Base-by-base conservation (phyloP, 2,113 vertebrate genomes). In the Astur gentilis region DNA sequence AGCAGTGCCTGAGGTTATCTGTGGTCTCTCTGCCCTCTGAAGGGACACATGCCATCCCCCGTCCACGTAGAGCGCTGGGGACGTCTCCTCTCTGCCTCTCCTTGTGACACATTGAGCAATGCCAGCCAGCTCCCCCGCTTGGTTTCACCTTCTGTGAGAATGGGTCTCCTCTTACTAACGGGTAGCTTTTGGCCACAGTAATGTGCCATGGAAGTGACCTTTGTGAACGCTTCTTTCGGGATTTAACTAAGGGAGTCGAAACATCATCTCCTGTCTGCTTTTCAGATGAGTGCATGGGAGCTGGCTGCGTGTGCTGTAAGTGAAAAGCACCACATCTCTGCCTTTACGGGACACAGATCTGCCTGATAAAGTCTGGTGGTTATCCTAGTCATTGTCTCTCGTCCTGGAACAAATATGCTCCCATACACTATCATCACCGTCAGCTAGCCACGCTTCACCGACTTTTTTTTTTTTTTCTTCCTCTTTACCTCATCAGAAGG, bases 1-100 rank as follows among this genome's bases (percentile, higher is more conserved):
- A 93, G 89, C 1, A 0, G n/a, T 70, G 96, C 96, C 95, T 91
- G 93, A 47, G 91, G 96, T 88, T 36, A 91, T 78, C 77, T 90
- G 26, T 88, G 84, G 93, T 85, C 60, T 82, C 80, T 49, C 61
- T 40, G 40, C 40, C 40, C 40, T 40, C 40, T 12, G 87, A 40
- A 80, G 32, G 65, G 50, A 85, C 61, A 85, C 87, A 75, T 58
- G 32, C 79, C 91, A 92, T 45, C 67, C 29, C 29, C 40, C 40
- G 40, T 40, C 10, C 40, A 57, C 54, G 38, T 82, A 85, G 4
- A 29, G 50, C 45, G 13, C 69, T 3, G 20, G 16, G 70, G 71
- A 55, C 16, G 42, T 54, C 75, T 77, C 54, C 83, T 17, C 25
- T 38, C 72, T 21, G 44, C 7, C 1, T 44, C 69, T 95, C 89